These are phyloP conservation scores for Hyaena hyaena DNA, from an alignment of 2,113 vertebrate species.

Conservation along the genomic window DNA sequence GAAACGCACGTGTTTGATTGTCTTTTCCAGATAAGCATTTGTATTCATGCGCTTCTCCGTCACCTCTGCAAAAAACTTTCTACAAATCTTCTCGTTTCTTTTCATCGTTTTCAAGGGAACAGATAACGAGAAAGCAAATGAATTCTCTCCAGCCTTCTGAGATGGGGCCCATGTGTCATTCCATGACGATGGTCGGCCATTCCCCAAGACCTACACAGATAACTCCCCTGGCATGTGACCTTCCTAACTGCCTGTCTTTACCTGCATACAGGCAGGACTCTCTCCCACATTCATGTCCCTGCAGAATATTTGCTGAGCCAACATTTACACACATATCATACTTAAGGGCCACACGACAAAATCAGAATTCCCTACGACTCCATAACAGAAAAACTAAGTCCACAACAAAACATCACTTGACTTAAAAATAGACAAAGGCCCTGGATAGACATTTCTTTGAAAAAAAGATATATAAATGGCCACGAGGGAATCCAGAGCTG, in stretches of 20 bases:
- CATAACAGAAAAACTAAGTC: background rate
- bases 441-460: background rate
- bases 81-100: background rate
- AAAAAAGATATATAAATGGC: background rate
- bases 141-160: no score
- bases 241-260: background rate
- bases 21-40: background rate
- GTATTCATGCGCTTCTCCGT: rapidly evolving
- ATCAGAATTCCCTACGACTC: background rate
- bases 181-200: rapidly evolving
- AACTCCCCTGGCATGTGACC: rapidly evolving
- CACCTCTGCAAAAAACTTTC: background rate
- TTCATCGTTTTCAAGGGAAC: background rate
- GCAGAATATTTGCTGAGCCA: rapidly evolving
- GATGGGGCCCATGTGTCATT: no score
- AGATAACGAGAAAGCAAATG: background rate
- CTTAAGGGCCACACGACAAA: background rate
- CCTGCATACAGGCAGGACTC: background rate
- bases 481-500: rapidly evolving
- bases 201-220: background rate
- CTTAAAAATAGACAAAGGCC: background rate
- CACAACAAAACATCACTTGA: background rate
- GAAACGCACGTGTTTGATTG: background rate
- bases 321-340: background rate
- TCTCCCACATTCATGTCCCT: no score